Evolutionary conservation across 1,140 invertebrate genomes (phyloP), one percentile per base, ranked within the genome.

Genomic region (Oscheius sp.): DNA sequence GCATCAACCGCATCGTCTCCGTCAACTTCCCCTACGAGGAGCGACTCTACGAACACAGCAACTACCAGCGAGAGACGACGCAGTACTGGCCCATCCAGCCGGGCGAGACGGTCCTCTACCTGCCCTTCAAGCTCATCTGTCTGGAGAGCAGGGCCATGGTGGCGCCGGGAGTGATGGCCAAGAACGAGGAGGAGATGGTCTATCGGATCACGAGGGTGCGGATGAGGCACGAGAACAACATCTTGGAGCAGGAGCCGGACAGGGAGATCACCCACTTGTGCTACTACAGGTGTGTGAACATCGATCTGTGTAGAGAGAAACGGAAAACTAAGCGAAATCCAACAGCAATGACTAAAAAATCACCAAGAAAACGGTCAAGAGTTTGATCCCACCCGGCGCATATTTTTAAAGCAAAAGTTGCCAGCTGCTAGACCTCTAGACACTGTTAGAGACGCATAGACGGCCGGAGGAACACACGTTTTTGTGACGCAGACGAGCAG

Each of bases 21-120:
- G 61, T 63, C 10, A 63, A 63, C 35, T 63, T 63, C 31, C 61
- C 61, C 10, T 63, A n/a, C 26, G 61, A 63, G 29, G 61, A 63
- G 36, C 32, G 23, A 18, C 61, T 63, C 31, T 63, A 63, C 26
- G 32, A 34, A 32, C 32, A 42, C 7, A 1, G 10, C 15, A n/a
- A n/a, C n/a, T 55, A 55, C 23, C 15, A 7, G 7, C 15, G 35
- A 26, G 61, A 63, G 35, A 63, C 61, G 10, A 26, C 36, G 10
- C 61, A 63, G 35, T 63, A 63, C 29, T 63, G 61, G 61, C 61
- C 61, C 7, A 63, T 63, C 26, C 28, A 32, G 0, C 28, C 15
- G 31, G 61, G 61, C 0, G 61, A 63, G 61, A 63, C 61, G 15
- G 36, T 32, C 10, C 7, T 29, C 61, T 63, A 15, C 29, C 31